Evolutionary conservation across 2,888 invertebrate genomes (phyloP).

Genomic region (Uloborus plumipes): DNA sequence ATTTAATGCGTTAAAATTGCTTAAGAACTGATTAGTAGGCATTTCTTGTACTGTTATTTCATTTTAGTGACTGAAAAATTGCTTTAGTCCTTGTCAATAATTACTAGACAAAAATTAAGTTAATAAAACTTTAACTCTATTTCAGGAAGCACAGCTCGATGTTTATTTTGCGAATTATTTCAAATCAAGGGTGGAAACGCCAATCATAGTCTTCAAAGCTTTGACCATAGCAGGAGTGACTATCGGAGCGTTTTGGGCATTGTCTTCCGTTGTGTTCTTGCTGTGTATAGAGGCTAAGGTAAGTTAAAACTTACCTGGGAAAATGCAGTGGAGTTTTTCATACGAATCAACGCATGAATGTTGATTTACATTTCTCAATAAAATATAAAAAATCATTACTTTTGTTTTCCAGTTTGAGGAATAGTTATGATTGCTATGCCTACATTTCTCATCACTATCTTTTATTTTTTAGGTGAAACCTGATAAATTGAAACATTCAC

Average conservation of each 20-base stretch:
- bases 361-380: too few relatives aligned
- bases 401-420: background rate
- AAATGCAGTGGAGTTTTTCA: background rate
- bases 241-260: constrained; percentile 33
- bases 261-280: constrained; percentile 21
- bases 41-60: too few relatives aligned
- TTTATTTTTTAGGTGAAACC: constrained; percentile 37
- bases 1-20: too few relatives aligned
- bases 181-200: constrained; percentile 46
- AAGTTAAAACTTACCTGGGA: background rate
- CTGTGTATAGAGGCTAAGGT: constrained; percentile 44
- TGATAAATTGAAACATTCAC: constrained; percentile 28
- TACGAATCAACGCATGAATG: too few relatives aligned
- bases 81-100: too few relatives aligned
- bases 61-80: too few relatives aligned
- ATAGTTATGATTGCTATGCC: background rate
- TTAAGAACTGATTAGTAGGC: too few relatives aligned
- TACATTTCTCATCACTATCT: background rate
- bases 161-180: constrained; percentile 47
- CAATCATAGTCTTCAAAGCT: constrained; percentile 27
- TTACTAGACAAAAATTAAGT: too few relatives aligned
- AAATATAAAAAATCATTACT: too few relatives aligned
- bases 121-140: background rate
- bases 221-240: constrained; percentile 17
- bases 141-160: constrained; percentile 46